Conservation (phyloP, 1,140 invertebrate genomes). For the Aporrectodea caliginosa region DNA sequence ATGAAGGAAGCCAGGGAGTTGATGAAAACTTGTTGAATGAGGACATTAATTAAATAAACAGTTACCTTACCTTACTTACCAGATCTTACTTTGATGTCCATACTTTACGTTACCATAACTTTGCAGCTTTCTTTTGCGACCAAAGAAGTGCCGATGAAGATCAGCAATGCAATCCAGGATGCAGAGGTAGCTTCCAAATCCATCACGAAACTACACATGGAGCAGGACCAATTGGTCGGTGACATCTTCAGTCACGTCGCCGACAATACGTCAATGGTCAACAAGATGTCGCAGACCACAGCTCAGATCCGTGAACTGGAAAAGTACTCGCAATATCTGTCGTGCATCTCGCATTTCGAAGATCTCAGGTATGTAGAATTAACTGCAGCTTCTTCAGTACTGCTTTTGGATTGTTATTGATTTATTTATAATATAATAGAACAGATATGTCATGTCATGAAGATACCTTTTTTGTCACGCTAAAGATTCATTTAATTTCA, state of each 20-base stretch:
- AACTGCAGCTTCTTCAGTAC: background rate
- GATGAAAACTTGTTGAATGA: too few species aligned
- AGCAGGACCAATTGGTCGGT: background rate
- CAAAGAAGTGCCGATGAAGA: background rate
- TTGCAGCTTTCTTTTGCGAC: background rate
- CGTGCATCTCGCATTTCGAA: background rate
- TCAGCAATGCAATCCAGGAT: background rate
- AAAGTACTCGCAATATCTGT: background rate
- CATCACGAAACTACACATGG: background rate
- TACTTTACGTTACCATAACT: too few species aligned
- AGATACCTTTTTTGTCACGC: too few species aligned
- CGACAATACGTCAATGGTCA: background rate
- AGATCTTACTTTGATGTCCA: too few species aligned
- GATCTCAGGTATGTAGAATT: background rate
- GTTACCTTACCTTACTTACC: too few species aligned
- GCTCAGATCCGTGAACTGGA: background rate
- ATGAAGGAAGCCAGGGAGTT: too few species aligned
- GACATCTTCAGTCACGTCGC: background rate
- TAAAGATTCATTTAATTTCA: too few species aligned
- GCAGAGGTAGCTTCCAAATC: background rate
- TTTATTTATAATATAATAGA: too few species aligned
- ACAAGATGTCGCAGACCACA: background rate
- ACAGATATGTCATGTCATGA: too few species aligned
- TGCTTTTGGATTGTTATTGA: too few species aligned
- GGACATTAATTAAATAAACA: too few species aligned